Conservation (phyloP, 2,888 invertebrate species). For the Pristionchus mayeri region DNA sequence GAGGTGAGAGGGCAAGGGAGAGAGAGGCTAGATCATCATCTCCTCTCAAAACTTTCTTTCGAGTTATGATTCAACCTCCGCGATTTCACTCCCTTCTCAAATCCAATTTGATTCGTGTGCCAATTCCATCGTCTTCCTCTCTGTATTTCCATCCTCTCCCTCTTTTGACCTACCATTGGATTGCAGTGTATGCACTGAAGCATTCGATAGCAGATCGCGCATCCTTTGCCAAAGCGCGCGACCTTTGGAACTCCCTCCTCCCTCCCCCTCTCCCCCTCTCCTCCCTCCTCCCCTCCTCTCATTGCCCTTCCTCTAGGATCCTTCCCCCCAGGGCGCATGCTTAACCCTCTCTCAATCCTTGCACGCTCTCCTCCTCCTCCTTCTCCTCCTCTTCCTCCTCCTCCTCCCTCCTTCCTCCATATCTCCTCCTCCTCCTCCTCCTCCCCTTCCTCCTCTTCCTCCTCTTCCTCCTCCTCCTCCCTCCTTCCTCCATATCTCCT, state of each 20-base stretch:
- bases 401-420: background rate
- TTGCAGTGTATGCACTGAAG: background rate
- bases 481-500: background rate
- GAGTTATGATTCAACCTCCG: constrained; percentile 48
- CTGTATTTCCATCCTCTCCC: background rate
- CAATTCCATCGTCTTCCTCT: background rate
- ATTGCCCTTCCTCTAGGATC: constrained; percentile 34
- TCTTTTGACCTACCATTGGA: background rate
- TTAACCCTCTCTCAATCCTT: background rate
- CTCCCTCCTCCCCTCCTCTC: background rate
- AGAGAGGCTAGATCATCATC: constrained; percentile 46
- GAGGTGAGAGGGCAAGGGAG: background rate
- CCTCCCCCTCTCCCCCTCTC: background rate
- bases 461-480: background rate
- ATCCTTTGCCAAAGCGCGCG: constrained; percentile 39
- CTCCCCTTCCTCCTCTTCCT: background rate
- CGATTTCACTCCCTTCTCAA: constrained; percentile 48
- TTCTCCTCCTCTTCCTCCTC: no score
- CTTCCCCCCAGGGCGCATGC: constrained; percentile 12
- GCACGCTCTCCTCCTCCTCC: no score
- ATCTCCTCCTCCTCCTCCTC: background rate
- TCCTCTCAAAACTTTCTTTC: constrained; percentile 53
- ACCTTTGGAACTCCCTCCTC: constrained; percentile 14
- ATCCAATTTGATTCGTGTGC: constrained; percentile 28
- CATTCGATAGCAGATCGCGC: background rate